phyloP scores from a whole-genome alignment of 2,888 invertebrate species.

The Acanthacorydalis orientalis region DNA sequence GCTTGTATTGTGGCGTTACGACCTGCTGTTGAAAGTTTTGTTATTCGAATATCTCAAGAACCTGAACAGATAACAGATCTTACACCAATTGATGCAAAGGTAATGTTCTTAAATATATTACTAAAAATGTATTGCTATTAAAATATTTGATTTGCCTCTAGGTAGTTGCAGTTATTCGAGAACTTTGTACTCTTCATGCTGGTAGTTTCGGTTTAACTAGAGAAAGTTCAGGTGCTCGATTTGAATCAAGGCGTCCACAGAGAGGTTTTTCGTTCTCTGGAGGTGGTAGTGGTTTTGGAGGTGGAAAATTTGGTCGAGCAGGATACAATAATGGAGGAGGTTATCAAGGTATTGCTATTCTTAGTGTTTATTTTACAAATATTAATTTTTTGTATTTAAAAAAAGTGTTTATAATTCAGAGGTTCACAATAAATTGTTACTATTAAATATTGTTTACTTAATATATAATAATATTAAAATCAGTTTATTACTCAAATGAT shows the following conservation, averaged over 20 bases:
- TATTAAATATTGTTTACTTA: no score
- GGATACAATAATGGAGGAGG: background rate
- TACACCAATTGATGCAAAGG: constrained; percentile 43
- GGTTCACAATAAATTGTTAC: no score
- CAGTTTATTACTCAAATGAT: no score
- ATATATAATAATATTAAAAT: no score
- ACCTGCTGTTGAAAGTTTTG: constrained; percentile 73
- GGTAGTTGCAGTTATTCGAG: constrained; percentile 51
- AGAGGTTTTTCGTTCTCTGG: constrained; percentile 25
- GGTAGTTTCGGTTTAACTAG: constrained; percentile 43
- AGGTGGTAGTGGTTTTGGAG: constrained; percentile 9
- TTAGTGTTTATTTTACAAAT: no score
- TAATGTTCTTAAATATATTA: constrained; percentile 17
- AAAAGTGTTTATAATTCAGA: no score
- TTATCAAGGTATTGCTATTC: background rate
- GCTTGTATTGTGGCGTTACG: constrained; percentile 71
- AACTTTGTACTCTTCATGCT: constrained; percentile 60
- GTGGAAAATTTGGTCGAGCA: background rate
- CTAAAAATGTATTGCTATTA: background rate
- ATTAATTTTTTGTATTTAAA: no score
- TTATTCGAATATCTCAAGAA: constrained; percentile 60
- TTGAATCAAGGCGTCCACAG: constrained; percentile 33
- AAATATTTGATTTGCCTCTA: constrained; percentile 20
- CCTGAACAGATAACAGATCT: constrained; percentile 61
- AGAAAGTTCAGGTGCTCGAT: constrained; percentile 28